A percentile compares a stretch with the other conserved stretches of the same genome.
Conservation (phyloP, 2,888 invertebrate species). For the Leptinotarsa rubiginosa region DNA sequence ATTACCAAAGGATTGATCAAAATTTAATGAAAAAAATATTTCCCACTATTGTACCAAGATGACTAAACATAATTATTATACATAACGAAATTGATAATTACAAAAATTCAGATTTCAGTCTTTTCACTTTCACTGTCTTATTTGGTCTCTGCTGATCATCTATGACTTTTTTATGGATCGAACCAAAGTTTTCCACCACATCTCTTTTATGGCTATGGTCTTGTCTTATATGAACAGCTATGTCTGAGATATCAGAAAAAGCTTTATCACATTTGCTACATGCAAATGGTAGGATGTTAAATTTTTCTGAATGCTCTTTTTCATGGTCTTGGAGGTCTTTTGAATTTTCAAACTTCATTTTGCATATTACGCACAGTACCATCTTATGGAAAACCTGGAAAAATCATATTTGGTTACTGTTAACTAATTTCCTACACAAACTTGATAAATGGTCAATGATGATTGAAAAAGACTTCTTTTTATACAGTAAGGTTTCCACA, state of each 20-base stretch:
- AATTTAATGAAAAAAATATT: constrained; percentile 3
- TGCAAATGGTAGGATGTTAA: constrained; percentile 56
- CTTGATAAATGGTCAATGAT: too few relatives aligned
- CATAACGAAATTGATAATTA: constrained; percentile 1
- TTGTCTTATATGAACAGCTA: constrained; percentile 56
- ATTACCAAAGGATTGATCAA: neutral
- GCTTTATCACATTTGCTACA: constrained; percentile 61
- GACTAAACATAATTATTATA: constrained; percentile 6
- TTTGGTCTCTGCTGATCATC: constrained; percentile 21
- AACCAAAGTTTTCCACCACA: constrained; percentile 15
- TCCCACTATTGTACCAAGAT: constrained; percentile 1
- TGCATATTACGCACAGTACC: constrained; percentile 47
- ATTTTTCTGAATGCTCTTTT: constrained; percentile 52
- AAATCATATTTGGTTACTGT: neutral
- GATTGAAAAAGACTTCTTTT: too few relatives aligned
- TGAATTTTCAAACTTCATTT: constrained; percentile 25
- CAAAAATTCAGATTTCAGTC: constrained; percentile 21
- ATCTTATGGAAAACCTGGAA: constrained; percentile 47
- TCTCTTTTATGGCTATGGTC: constrained; percentile 51
- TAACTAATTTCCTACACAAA: too few relatives aligned
- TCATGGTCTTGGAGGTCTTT: constrained; percentile 46
- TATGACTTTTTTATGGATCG: constrained; percentile 30
- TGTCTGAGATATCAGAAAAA: constrained; percentile 58
- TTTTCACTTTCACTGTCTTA: constrained; percentile 33
- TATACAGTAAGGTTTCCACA: too few relatives aligned